These are phyloP conservation scores for Notolepis coatsorum DNA, from an alignment of 2,797 vertebrate species.

Conservation along the genomic window DNA sequence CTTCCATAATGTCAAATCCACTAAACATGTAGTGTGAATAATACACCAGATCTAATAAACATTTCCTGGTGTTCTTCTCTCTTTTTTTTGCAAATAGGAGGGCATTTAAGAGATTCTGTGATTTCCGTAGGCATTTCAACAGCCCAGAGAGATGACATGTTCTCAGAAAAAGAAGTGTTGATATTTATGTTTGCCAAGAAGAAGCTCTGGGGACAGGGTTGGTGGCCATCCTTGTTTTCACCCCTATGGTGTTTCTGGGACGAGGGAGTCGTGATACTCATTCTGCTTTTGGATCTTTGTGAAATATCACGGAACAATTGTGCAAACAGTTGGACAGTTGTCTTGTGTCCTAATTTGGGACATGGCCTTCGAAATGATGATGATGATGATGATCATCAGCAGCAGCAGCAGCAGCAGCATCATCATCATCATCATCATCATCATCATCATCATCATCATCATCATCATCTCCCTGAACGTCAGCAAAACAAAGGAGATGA, in stretches of 20 bases:
- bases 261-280: background rate
- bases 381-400: too few species aligned
- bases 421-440: background rate
- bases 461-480: background rate
- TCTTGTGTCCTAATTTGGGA: conserved; percentile 6
- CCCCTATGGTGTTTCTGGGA: background rate
- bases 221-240: background rate
- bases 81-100: conserved; percentile 6
- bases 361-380: conserved; percentile 1
- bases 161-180: conserved; percentile 50
- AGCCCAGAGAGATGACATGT: conserved; percentile 13
- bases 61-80: background rate
- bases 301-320: conserved; percentile 8
- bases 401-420: too few species aligned
- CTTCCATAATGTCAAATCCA: background rate
- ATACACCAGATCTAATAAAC: background rate
- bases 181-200: conserved; percentile 27
- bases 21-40: conserved; percentile 1
- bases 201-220: conserved; percentile 7
- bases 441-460: background rate
- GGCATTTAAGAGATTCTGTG: conserved; percentile 15
- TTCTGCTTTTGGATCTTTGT: conserved; percentile 10
- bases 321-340: background rate
- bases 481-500: too few species aligned
- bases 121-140: conserved; percentile 38